Evolutionary conservation across 2,113 vertebrate species (phyloP).

Genomic region (Hymenochirus boettgeri): DNA sequence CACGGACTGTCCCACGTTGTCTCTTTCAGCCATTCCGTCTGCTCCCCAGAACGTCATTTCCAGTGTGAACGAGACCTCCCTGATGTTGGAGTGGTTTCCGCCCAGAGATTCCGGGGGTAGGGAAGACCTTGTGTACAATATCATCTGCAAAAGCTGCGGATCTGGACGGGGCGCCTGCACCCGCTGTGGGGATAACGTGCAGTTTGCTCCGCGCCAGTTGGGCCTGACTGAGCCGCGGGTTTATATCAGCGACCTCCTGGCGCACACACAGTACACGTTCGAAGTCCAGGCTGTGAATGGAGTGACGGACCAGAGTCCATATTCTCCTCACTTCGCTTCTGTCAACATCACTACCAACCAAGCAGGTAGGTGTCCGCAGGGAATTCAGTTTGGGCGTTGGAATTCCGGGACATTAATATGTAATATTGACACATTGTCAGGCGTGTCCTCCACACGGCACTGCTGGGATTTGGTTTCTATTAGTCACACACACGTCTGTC

Average conservation of each 20-base stretch:
- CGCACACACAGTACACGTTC: conserved; percentile 94
- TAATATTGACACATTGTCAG: no score
- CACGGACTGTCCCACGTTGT: not conserved
- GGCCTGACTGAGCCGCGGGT: conserved; percentile 75
- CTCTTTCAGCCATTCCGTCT: conserved; percentile 75
- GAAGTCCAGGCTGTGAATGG: conserved; percentile 93
- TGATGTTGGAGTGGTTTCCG: conserved; percentile 82
- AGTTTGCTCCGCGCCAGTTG: conserved; percentile 86
- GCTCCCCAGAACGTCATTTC: conserved; percentile 84
- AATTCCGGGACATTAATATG: no score
- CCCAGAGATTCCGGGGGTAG: conserved; percentile 80
- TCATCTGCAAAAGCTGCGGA: conserved; percentile 93
- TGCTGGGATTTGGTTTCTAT: no score
- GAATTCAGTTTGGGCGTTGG: no score
- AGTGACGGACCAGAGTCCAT: conserved; percentile 90
- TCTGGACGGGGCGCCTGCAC: conserved; percentile 77
- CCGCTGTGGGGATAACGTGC: conserved; percentile 91
- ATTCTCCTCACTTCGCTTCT: conserved; percentile 79
- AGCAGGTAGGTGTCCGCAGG: conserved; percentile 71
- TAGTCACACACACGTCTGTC: no score
- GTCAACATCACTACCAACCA: conserved; percentile 98
- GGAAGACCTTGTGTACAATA: conserved; percentile 89
- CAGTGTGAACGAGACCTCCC: conserved; percentile 89
- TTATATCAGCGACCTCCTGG: conserved; percentile 86
- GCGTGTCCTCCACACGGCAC: no score